These are phyloP conservation scores for Sebastes goodei DNA, from an alignment of 2,797 vertebrate genomes.

Conservation along the genomic window DNA sequence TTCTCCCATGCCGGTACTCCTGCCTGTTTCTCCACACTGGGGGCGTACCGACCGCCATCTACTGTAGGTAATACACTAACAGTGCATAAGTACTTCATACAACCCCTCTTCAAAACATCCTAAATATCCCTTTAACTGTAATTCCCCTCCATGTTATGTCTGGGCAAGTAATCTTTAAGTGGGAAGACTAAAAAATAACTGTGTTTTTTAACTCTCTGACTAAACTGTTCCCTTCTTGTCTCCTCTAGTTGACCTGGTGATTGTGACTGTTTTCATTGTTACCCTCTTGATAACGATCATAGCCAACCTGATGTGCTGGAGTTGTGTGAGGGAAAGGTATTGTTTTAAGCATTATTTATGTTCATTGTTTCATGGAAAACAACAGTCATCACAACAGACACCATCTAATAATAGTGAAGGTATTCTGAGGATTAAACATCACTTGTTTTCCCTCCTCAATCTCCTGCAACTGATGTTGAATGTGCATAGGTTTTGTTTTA, in stretches of 20 bases:
- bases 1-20: too few species aligned
- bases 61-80: too few species aligned
- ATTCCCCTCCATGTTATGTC: neutral
- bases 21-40: too few species aligned
- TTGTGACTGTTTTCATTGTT: constrained; percentile 40
- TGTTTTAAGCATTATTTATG: neutral
- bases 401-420: neutral
- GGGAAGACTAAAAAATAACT: neutral
- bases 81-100: too few species aligned
- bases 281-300: constrained; percentile 56
- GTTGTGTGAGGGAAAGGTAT: constrained; percentile 78
- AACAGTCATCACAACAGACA: neutral
- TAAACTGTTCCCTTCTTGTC: neutral
- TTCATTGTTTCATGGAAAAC: neutral
- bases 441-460: neutral
- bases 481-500: constrained; percentile 55
- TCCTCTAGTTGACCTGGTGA: constrained; percentile 55
- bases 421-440: neutral
- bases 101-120: too few species aligned
- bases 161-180: neutral
- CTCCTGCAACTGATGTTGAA: neutral
- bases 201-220: neutral
- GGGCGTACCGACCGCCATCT: too few species aligned
- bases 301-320: constrained; percentile 78
- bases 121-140: neutral